Base-by-base conservation (phyloP, 1,140 invertebrate species). In the Trichonephila clavipes region DNA sequence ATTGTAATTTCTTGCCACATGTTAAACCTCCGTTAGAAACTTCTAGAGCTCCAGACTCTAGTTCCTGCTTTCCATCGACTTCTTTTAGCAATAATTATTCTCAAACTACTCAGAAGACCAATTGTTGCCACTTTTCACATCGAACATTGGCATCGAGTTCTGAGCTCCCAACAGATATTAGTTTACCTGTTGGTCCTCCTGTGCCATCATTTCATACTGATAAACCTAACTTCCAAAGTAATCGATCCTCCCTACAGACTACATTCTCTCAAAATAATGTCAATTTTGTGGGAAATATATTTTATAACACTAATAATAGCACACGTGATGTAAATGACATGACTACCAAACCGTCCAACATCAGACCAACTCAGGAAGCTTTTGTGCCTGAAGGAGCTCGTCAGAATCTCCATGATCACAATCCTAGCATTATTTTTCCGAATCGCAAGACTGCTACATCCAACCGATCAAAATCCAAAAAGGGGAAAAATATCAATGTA, bases 361-460 rank as follows among this genome's bases (percentile, higher is more conserved):
- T 72, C 24, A 51, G 87, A 90, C 14, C 93, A 89, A 83, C 93
- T 90, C 93, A 94, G 88, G 93, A 94, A 85, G 24, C 59, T 64
- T 94, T 83, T 90, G 93, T 90, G 88, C 93, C 93, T 94, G 87
- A 94, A 72, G 51, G 81, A 82, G n/a, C 58, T 34, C 51, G 88
- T n/a, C 93, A 94, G 77, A 94, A 83, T 66, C 69, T 86, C 24
- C 77, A 83, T 34, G 88, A 89, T n/a, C 61, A 82, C 28, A 88
- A 62, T 82, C 7, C 91, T n/a, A 66, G 24, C 14, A 90, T 59
- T 7, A 85, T 92, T 8, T 93, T 88, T 21, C 44, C 85, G 4
- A 88, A 81, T 64, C 92, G 92, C 28, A 93, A 93, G 61, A 72
- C 85, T n/a, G 58, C 85, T 19, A 21, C 66, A 40, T 93, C 92